Evolutionary conservation across 2,797 vertebrate species (phyloP).

Genomic region (Borostomias antarcticus): DNA sequence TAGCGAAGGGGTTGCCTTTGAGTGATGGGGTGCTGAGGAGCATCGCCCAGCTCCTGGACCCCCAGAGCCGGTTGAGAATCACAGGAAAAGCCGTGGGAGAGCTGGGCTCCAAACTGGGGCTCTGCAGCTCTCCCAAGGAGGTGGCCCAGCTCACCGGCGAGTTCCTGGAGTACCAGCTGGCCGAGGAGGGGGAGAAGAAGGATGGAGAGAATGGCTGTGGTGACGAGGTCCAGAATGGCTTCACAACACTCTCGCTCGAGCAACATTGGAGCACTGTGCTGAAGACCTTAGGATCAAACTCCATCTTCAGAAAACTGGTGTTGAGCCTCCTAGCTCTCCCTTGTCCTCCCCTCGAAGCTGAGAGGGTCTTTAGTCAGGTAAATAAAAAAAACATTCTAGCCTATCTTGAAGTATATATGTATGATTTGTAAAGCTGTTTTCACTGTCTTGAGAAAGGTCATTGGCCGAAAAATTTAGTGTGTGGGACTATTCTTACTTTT

Average conservation of each 20-base stretch:
- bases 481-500: too few relatives aligned
- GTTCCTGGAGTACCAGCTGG: constrained; percentile 66
- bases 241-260: constrained; percentile 50
- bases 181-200: constrained; percentile 34
- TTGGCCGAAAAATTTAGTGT: too few relatives aligned
- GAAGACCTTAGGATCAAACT: constrained; percentile 44
- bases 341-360: constrained; percentile 65
- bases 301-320: constrained; percentile 71
- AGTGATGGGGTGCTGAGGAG: constrained; percentile 53
- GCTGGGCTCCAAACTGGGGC: constrained; percentile 64
- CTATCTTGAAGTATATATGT: too few relatives aligned
- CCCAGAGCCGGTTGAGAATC: constrained; percentile 53
- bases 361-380: constrained; percentile 70
- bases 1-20: constrained; percentile 66
- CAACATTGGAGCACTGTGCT: constrained; percentile 67
- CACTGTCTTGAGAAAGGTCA: too few relatives aligned
- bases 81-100: constrained; percentile 53
- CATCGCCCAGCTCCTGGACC: constrained; percentile 69
- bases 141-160: constrained; percentile 60
- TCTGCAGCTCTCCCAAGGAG: constrained; percentile 58
- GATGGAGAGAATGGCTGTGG: constrained; percentile 16
- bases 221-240: background rate
- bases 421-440: too few relatives aligned
- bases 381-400: background rate
- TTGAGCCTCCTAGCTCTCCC: constrained; percentile 73